These are phyloP conservation scores for Lithobates sylvaticus DNA, from an alignment of 2,797 vertebrate genomes.

Conservation along the genomic window DNA sequence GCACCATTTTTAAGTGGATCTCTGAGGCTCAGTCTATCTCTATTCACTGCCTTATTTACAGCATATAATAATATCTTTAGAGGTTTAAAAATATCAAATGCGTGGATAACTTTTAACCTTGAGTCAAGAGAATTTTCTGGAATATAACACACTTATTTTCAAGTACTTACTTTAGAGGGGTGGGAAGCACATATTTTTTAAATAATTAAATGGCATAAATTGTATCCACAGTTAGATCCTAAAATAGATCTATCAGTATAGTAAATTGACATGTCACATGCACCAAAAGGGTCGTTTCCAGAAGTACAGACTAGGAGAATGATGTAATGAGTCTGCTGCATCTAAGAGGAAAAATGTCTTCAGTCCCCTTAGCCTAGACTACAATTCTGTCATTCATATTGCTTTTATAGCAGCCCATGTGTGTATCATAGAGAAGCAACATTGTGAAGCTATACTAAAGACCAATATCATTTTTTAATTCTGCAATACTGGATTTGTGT, in stretches of 20 bases:
- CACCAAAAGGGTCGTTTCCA: neutral
- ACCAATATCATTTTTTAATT: too few relatives aligned
- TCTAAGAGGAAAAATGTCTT: too few relatives aligned
- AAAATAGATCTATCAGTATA: neutral
- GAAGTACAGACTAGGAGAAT: too few relatives aligned
- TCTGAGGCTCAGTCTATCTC: slow-evolving; percentile 17
- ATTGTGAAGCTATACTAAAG: too few relatives aligned
- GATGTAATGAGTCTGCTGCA: too few relatives aligned
- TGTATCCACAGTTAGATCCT: neutral
- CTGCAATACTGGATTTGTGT: too few relatives aligned
- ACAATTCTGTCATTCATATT: too few relatives aligned
- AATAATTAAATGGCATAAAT: neutral
- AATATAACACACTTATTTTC: neutral
- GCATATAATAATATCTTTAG: slow-evolving; percentile 23
- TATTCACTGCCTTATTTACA: slow-evolving; percentile 17
- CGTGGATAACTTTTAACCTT: slow-evolving; percentile 12
- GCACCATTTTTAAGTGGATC: slow-evolving; percentile 31
- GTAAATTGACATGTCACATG: neutral
- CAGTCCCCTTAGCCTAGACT: too few relatives aligned
- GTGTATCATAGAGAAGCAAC: too few relatives aligned
- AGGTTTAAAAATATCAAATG: slow-evolving; percentile 40
- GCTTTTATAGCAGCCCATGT: too few relatives aligned
- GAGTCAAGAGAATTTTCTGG: slow-evolving; percentile 4
- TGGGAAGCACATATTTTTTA: neutral
- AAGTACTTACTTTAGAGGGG: neutral